These are phyloP conservation scores for Ephydatia muelleri DNA, from an alignment of 37 sponge, comb jelly and placozoan species.

Conservation along the genomic window DNA sequence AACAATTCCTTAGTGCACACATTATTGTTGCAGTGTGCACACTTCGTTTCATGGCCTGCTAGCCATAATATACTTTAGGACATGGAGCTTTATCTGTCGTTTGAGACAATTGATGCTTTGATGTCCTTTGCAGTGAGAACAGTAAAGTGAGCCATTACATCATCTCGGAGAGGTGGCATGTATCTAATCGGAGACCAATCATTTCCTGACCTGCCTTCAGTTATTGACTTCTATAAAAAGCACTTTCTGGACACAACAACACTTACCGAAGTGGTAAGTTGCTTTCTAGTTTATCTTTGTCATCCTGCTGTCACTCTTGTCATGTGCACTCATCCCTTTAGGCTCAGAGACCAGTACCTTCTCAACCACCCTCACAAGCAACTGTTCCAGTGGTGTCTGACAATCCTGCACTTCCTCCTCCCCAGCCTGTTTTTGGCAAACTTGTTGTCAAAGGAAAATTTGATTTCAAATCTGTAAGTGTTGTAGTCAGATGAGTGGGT, in stretches of 20 bases:
- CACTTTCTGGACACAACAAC: slow-evolving; percentile 94
- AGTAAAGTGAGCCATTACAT: slow-evolving; percentile 97
- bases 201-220: slow-evolving; percentile 75
- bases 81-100: too few relatives aligned
- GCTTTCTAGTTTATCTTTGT: too few relatives aligned
- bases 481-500: not conserved
- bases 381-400: not conserved
- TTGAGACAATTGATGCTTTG: too few relatives aligned
- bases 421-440: slow-evolving; percentile 46
- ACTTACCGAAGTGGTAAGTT: slow-evolving; percentile 83
- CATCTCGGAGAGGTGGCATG: slow-evolving; percentile 70
- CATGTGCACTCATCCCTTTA: not conserved
- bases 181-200: slow-evolving; percentile 92
- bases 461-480: slow-evolving; percentile 77
- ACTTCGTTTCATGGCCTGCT: too few relatives aligned
- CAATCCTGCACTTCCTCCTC: slow-evolving; percentile 38
- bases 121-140: slow-evolving; percentile 74
- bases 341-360: slow-evolving; percentile 4
- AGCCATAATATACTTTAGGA: too few relatives aligned
- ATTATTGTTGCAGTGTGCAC: too few relatives aligned
- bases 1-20: too few relatives aligned
- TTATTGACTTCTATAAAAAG: slow-evolving; percentile 90
- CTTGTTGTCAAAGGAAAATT: slow-evolving; percentile 64
- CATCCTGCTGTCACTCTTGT: too few relatives aligned
- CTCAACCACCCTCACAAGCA: not conserved